Conservation (phyloP, 2,888 invertebrate genomes). For the Cerastoderma edule region DNA sequence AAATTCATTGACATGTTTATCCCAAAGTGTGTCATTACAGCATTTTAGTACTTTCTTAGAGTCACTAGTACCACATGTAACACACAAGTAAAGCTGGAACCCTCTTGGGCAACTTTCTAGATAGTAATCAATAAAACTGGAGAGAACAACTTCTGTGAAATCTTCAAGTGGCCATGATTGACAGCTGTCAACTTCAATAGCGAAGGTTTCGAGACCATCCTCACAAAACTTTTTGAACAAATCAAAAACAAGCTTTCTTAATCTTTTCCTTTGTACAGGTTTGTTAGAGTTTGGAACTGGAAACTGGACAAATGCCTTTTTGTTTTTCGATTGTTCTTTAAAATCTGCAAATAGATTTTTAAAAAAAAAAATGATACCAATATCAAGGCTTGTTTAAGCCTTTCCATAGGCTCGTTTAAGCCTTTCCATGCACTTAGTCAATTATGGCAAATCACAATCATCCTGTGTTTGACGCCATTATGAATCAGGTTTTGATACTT, state of each 20-base stretch:
- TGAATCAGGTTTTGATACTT: not conserved
- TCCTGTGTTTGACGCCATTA: not conserved
- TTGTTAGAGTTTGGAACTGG: not conserved
- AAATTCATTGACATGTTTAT: not conserved
- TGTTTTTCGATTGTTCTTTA: not conserved
- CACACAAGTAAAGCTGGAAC: not conserved
- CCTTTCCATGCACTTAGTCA: not conserved
- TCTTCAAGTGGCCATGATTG: not conserved
- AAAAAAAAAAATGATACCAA: not conserved
- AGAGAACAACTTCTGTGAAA: not conserved
- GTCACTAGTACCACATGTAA: not conserved
- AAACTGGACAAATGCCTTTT: not conserved
- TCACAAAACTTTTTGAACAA: not conserved
- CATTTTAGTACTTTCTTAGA: not conserved
- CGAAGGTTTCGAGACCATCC: not conserved
- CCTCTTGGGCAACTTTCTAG: not conserved
- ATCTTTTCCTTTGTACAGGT: not conserved
- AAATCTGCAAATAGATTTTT: not conserved
- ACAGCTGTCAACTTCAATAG: constrained; percentile 14
- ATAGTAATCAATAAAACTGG: not conserved
- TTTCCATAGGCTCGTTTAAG: not conserved
- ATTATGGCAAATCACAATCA: not conserved
- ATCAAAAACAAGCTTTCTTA: not conserved
- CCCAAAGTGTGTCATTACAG: not conserved
- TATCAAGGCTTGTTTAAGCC: not conserved